These are phyloP conservation scores for Pegea sp. DNA, from an alignment of 23 tunicate species.

Conservation along the genomic window DNA sequence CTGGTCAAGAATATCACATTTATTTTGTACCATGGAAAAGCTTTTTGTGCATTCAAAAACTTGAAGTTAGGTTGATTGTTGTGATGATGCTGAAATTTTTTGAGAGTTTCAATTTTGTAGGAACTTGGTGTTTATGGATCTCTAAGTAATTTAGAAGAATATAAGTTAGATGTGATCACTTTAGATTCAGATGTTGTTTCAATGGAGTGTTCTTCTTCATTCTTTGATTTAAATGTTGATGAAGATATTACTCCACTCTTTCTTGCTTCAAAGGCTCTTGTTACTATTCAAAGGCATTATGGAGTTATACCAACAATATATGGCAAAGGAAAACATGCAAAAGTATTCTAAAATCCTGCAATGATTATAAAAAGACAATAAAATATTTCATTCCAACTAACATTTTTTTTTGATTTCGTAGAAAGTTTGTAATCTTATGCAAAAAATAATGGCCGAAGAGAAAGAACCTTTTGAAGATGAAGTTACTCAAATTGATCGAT, in stretches of 20 bases:
- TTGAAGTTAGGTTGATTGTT: slow-evolving; percentile 18
- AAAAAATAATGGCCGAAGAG: slow-evolving; percentile 29
- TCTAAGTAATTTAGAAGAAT: slow-evolving; percentile 41
- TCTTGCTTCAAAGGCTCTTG: slow-evolving; percentile 44
- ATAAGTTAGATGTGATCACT: slow-evolving; percentile 48
- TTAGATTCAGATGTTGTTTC: slow-evolving; percentile 65
- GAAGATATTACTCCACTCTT: slow-evolving; percentile 46
- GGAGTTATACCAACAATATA: slow-evolving; percentile 57
- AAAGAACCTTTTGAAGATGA: slow-evolving; percentile 24
- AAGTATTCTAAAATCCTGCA: slow-evolving; percentile 8
- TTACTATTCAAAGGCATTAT: slow-evolving; percentile 38
- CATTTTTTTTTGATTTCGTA: background rate
- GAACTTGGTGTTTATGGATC: slow-evolving; percentile 63
- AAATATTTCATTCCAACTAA: background rate
- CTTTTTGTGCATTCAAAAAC: slow-evolving; percentile 56
- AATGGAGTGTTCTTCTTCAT: slow-evolving; percentile 33
- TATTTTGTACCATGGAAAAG: slow-evolving; percentile 88
- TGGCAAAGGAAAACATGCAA: slow-evolving; percentile 51
- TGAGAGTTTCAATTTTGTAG: too few relatives aligned
- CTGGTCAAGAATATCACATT: slow-evolving; percentile 51
- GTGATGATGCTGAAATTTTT: too few relatives aligned
- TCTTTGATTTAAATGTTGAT: slow-evolving; percentile 35
- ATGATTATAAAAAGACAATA: background rate
- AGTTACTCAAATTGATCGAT: slow-evolving; percentile 39
- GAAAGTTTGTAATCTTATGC: slow-evolving; percentile 17